phyloP scores from a whole-genome alignment of 1,140 invertebrate species.

The Pomphorhynchus laevis region DNA sequence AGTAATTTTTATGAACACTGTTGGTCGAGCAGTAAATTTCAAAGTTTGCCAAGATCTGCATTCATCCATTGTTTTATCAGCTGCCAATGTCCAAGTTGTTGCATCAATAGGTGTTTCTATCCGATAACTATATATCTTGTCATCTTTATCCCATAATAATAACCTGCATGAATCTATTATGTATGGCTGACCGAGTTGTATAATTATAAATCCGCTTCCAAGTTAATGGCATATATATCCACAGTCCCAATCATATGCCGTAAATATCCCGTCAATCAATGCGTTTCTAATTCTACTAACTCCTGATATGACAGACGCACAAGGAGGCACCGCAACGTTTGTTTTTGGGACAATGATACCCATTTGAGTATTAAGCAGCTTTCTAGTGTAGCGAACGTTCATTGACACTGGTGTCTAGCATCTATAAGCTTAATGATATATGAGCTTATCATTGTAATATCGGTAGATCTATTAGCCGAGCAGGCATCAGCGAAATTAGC shows the following conservation, averaged over 20 bases:
- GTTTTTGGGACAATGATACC: conserved; percentile 42
- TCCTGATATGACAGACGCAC: conserved; percentile 57
- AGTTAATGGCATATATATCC: conserved; percentile 94
- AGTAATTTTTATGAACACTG: conserved; percentile 66
- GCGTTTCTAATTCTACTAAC: conserved; percentile 56
- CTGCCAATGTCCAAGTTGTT: conserved; percentile 41
- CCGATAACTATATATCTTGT: conserved; percentile 66
- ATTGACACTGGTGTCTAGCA: no score
- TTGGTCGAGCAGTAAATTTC: conserved; percentile 36
- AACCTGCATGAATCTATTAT: conserved; percentile 48
- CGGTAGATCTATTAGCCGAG: no score
- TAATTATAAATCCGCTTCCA: conserved; percentile 56
- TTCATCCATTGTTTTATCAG: conserved; percentile 33
- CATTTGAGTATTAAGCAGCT: no score
- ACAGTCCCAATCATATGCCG: conserved; percentile 83
- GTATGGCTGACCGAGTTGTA: conserved; percentile 80
- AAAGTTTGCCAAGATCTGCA: conserved; percentile 49
- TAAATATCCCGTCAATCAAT: conserved; percentile 64
- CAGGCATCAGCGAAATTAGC: no score
- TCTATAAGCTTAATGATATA: no score
- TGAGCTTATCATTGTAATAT: no score
- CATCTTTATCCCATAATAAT: conserved; percentile 84
- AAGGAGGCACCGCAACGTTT: conserved; percentile 56
- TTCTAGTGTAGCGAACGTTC: no score
- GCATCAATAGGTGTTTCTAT: conserved; percentile 62